These are phyloP conservation scores for Drosophila nigricruria DNA, from an alignment of 2,888 invertebrate genomes.

Conservation along the genomic window DNA sequence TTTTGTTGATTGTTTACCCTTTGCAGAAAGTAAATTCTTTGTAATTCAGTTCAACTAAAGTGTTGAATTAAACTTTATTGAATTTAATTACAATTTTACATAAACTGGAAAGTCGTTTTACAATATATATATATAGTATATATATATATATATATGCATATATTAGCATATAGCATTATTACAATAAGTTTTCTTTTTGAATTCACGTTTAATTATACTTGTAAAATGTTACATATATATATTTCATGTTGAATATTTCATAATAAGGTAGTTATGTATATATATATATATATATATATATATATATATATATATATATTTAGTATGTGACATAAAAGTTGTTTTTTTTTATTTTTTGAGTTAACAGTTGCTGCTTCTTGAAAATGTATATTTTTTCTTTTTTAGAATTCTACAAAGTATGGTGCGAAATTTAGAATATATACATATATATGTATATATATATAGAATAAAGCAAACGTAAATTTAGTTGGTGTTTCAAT, in stretches of 20 bases:
- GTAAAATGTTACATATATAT: constrained; percentile 51
- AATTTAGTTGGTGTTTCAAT: constrained; percentile 49
- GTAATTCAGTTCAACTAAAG: constrained; percentile 68
- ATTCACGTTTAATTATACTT: constrained; percentile 42
- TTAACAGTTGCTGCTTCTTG: constrained; percentile 47
- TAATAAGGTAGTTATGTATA: constrained; percentile 42
- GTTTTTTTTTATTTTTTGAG: constrained; percentile 3
- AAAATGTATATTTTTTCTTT: neutral
- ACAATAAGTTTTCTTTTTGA: constrained; percentile 50
- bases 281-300: constrained; percentile 23
- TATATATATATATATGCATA: constrained; percentile 23
- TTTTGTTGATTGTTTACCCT: too few relatives aligned
- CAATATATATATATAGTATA: constrained; percentile 43
- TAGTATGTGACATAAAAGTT: constrained; percentile 52
- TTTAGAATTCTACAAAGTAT: constrained; percentile 22
- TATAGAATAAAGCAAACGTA: constrained; percentile 44
- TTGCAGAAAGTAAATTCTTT: constrained; percentile 1
- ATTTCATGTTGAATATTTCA: constrained; percentile 47
- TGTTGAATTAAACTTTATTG: constrained; percentile 83
- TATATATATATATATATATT: constrained; percentile 18
- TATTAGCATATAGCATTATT: constrained; percentile 42
- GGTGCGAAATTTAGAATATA: constrained; percentile 44
- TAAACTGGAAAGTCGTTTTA: constrained; percentile 81
- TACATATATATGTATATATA: constrained; percentile 1
- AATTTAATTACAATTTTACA: constrained; percentile 82